Evolutionary conservation across 2,888 invertebrate genomes (phyloP).

Genomic region (Ommatoiulus sabulosus): DNA sequence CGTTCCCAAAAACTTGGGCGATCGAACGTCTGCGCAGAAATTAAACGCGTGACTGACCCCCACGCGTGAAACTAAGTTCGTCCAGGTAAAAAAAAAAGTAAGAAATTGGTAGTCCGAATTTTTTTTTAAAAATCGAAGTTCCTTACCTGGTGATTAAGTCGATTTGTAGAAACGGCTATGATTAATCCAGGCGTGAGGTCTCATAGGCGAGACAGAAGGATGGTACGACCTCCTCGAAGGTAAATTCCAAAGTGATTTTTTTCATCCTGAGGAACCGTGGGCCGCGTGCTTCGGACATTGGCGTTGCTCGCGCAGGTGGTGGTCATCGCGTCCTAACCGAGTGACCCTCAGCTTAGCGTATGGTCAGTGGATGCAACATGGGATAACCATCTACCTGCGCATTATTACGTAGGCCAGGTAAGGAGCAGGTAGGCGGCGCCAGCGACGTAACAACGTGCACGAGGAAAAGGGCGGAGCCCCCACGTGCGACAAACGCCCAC

Average conservation of each 20-base stretch:
- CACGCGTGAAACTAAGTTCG: no score
- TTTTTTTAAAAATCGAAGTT: neutral
- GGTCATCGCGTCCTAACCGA: slow-evolving; percentile 8
- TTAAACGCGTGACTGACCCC: neutral
- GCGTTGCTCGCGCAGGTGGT: slow-evolving; percentile 25
- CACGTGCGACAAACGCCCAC: neutral
- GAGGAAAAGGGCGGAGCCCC: neutral
- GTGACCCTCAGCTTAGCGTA: slow-evolving; percentile 11
- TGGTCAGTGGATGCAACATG: neutral
- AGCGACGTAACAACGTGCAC: neutral
- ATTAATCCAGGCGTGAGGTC: neutral
- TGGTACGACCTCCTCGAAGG: neutral
- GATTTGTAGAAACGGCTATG: neutral
- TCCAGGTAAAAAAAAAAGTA: neutral
- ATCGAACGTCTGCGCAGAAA: neutral
- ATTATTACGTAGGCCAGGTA: slow-evolving; percentile 27
- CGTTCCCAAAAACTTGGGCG: neutral
- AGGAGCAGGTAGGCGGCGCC: slow-evolving; percentile 41
- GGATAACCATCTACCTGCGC: slow-evolving; percentile 12
- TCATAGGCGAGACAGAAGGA: neutral
- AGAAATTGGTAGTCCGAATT: neutral
- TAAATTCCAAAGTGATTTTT: slow-evolving; percentile 28
- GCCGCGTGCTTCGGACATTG: neutral
- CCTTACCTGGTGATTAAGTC: neutral
- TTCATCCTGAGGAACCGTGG: neutral